Evolutionary conservation across 2,113 vertebrate species (phyloP).

Genomic region (Eubucco bourcierii): DNA sequence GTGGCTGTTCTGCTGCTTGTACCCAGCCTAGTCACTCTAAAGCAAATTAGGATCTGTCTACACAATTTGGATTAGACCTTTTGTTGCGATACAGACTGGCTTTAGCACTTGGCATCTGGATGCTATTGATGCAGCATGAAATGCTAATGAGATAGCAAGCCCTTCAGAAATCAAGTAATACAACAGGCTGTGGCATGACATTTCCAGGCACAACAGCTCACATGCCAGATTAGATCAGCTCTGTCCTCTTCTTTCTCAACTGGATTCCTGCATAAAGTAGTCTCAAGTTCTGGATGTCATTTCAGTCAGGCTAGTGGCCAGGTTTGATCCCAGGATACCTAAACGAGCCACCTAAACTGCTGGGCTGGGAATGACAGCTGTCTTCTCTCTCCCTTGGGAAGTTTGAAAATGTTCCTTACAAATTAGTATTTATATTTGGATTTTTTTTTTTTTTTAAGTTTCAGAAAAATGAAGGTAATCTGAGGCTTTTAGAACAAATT

Average conservation of each 20-base stretch:
- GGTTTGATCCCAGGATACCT: not conserved
- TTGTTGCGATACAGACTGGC: not conserved
- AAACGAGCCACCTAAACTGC: not conserved
- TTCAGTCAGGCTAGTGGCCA: not conserved
- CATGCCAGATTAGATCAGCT: constrained; percentile 1
- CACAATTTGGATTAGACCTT: not conserved
- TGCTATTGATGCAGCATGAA: not conserved
- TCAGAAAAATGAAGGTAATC: not conserved
- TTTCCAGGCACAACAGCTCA: constrained; percentile 20
- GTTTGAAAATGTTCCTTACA: not conserved
- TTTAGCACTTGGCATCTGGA: constrained; percentile 48
- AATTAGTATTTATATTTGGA: not conserved
- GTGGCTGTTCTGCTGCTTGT: not conserved
- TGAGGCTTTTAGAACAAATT: not conserved
- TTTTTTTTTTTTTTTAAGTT: not conserved
- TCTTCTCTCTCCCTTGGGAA: not conserved
- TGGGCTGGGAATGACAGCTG: not conserved
- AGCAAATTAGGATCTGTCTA: not conserved
- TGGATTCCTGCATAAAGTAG: not conserved
- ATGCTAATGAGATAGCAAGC: not conserved
- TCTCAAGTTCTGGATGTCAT: constrained; percentile 1
- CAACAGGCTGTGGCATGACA: not conserved
- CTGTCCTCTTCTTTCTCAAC: not conserved
- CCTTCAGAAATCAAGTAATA: not conserved
- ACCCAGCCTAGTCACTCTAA: not conserved